Evolutionary conservation across 2,797 vertebrate species (phyloP), one percentile per base, ranked within the genome.

Genomic region (Odontamblyopus rebecca): DNA sequence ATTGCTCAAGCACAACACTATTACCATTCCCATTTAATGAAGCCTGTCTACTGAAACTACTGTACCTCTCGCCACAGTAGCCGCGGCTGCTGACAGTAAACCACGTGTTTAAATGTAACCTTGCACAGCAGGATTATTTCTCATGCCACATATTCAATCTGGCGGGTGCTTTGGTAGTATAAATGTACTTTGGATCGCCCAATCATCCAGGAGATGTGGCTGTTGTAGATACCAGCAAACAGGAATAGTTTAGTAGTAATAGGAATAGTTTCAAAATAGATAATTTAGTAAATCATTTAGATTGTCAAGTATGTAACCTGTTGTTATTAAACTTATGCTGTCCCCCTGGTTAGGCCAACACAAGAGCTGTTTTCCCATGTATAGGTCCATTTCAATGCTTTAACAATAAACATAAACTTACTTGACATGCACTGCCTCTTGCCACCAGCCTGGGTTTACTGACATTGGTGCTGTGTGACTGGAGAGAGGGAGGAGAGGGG

Each of bases 391-490:
- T 27, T 26, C 54, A 57, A 23, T 18, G 23, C 23, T 26, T 23
- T n/a, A n/a, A 50, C 13, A 48, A 26, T 16, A 30, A 18, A 66
- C 13, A 26, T 5, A 1, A 19, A 19, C 84, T 79, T 62, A 92
- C 90, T 84, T 70, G 83, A 16, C 80, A 75, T 0, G 71, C 74
- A 0, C 92, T 82, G 63, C 94, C 87, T 82, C 94, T 86, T 0
- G 94, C 0, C 32, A 94, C 85, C 62, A 94, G 87, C 60, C 89
- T 60, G 0, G 86, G 78, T 26, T 60, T 82, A 75, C 27, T 82
- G 76, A 6, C 86, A 62, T 0, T 71, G 76, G 11, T 23, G 60
- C 67, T 48, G 70, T 53, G 73, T 26, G 29, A 75, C 72, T 26
- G 35, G 79, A 78, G 35, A 18, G 92, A 90, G 15, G 85, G 90